Conservation (phyloP, 1,140 invertebrate genomes). For the Diachasmimorpha longicaudata region DNA sequence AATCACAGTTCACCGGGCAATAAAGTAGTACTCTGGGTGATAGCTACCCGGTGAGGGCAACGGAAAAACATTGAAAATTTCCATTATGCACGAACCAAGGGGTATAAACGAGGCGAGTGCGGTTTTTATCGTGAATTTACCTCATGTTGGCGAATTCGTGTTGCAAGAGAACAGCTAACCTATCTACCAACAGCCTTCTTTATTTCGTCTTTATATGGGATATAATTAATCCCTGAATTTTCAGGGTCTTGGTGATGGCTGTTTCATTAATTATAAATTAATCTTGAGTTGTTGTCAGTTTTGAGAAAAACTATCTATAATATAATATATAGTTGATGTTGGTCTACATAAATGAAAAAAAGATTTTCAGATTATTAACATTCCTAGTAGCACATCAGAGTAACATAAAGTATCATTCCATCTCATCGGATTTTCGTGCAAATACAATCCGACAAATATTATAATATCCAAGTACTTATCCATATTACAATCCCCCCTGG, state of each 20-base stretch:
- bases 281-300: no score
- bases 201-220: slow-evolving; percentile 10
- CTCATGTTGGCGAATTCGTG: background rate
- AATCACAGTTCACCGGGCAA: slow-evolving; percentile 32
- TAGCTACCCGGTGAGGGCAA: background rate
- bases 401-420: background rate
- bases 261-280: no score
- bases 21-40: slow-evolving; percentile 25
- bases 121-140: slow-evolving; percentile 6
- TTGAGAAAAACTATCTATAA: no score
- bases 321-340: no score
- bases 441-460: slow-evolving; percentile 42
- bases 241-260: background rate
- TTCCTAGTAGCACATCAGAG: background rate
- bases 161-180: background rate
- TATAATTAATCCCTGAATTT: background rate
- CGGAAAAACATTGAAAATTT: slow-evolving; percentile 28
- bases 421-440: slow-evolving; percentile 21
- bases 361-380: background rate
- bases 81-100: slow-evolving; percentile 25
- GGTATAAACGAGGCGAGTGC: background rate
- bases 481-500: slow-evolving; percentile 36
- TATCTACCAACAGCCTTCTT: background rate
- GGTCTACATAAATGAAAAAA: no score
- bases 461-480: slow-evolving; percentile 8